Evolutionary conservation across 2,888 invertebrate species (phyloP).

Genomic region (Cyclophora albipunctata): DNA sequence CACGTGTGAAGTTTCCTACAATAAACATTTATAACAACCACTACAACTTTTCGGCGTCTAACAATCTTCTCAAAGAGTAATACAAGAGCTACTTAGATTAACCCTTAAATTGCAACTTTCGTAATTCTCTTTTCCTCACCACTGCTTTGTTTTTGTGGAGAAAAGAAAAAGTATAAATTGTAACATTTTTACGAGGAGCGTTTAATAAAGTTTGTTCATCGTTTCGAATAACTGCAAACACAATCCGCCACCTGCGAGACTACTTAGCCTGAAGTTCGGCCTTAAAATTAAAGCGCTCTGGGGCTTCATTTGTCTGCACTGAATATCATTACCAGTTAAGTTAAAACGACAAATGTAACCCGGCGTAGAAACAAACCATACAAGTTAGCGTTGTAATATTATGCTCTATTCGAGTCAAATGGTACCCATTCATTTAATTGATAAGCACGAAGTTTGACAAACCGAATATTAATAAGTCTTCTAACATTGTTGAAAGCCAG

Average conservation of each 20-base stretch:
- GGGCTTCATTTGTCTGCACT: constrained; percentile 41
- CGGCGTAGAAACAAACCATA: constrained; percentile 34
- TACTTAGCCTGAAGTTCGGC: constrained; percentile 33
- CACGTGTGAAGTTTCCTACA: constrained; percentile 17
- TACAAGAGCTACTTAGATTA: not conserved
- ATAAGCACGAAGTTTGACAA: not conserved
- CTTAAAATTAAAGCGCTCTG: constrained; percentile 37
- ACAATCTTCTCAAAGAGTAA: constrained; percentile 3
- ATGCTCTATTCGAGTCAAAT: constrained; percentile 9
- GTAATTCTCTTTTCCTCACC: constrained; percentile 12
- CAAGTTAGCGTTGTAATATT: constrained; percentile 27
- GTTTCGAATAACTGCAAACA: constrained; percentile 43
- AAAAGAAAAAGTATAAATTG: constrained; percentile 23
- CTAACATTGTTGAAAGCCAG: no score
- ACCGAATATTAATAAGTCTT: no score
- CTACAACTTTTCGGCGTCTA: constrained; percentile 9
- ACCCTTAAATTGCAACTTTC: constrained; percentile 12
- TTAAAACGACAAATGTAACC: constrained; percentile 41
- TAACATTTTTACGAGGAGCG: constrained; percentile 18
- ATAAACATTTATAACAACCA: constrained; percentile 3
- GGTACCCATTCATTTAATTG: constrained; percentile 8
- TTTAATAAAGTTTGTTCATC: constrained; percentile 36
- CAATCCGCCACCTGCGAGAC: constrained; percentile 45
- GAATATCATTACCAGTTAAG: constrained; percentile 43
- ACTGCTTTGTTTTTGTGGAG: constrained; percentile 17